Percentiles rank a stretch among this genome's conserved stretches.
Evolutionary conservation across 2,888 invertebrate species (phyloP).

Genomic region (Ellobium chinense): DNA sequence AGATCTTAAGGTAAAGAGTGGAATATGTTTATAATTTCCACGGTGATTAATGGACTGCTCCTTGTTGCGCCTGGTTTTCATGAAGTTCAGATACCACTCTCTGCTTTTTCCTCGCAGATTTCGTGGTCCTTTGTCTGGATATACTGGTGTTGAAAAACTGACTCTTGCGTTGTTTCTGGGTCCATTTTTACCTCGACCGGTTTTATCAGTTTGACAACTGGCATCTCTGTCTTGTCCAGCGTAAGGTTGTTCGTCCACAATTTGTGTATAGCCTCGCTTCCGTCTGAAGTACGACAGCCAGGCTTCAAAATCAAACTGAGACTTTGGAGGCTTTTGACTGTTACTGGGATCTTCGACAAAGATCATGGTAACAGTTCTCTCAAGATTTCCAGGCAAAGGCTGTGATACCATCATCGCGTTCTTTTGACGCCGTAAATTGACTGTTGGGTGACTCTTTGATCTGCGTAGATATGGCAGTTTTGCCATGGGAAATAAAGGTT

Average conservation of each 20-base stretch:
- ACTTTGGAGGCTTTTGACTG: background rate
- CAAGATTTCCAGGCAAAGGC: background rate
- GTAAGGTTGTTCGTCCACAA: background rate
- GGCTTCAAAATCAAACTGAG: slow-evolving; percentile 32
- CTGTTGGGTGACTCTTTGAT: background rate
- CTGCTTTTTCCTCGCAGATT: slow-evolving; percentile 27
- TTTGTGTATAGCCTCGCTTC: slow-evolving; percentile 23
- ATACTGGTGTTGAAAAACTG: background rate
- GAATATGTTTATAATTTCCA: background rate
- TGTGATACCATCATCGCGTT: too few relatives aligned
- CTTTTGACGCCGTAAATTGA: background rate
- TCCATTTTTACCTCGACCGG: background rate
- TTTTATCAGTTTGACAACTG: background rate
- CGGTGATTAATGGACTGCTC: background rate
- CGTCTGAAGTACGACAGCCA: slow-evolving; percentile 23
- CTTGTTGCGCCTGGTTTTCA: background rate
- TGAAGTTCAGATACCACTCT: slow-evolving; percentile 29
- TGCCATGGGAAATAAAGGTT: too few relatives aligned
- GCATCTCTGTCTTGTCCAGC: background rate
- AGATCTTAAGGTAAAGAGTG: background rate
- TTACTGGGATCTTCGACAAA: slow-evolving; percentile 2
- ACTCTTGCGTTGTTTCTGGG: background rate
- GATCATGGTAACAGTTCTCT: slow-evolving; percentile 29
- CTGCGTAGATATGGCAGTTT: background rate
- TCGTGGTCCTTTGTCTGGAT: background rate